phyloP scores from a whole-genome alignment of 1,140 invertebrate species.

The Rhyzopertha dominica region DNA sequence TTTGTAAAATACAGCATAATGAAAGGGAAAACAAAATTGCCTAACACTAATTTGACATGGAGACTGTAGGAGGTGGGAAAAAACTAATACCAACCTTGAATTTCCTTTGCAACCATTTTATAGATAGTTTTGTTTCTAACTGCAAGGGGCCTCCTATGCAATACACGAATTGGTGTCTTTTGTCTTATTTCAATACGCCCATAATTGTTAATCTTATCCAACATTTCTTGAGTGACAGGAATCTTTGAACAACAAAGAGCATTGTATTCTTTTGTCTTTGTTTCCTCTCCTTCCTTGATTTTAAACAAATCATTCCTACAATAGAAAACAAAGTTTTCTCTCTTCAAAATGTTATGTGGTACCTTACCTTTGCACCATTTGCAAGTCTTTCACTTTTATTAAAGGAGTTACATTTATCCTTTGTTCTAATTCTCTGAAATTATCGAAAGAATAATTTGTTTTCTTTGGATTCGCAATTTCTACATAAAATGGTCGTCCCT shows the following conservation, averaged over 20 bases:
- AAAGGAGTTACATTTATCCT: constrained; percentile 58
- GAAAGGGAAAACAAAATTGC: too few species aligned
- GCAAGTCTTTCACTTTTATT: constrained; percentile 62
- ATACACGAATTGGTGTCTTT: constrained; percentile 77
- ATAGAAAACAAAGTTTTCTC: too few species aligned
- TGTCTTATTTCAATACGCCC: constrained; percentile 58
- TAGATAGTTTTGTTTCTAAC: constrained; percentile 60
- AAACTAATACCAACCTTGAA: too few species aligned
- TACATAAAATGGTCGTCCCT: constrained; percentile 79
- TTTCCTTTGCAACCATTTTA: constrained; percentile 50
- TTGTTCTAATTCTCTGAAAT: constrained; percentile 53
- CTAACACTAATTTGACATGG: too few species aligned
- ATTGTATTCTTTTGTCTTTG: constrained; percentile 78
- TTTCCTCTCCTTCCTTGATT: constrained; percentile 82
- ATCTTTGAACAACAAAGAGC: constrained; percentile 64
- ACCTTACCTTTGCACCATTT: constrained; percentile 57
- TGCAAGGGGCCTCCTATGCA: constrained; percentile 73
- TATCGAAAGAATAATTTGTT: constrained; percentile 50
- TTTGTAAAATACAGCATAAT: too few species aligned
- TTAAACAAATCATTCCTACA: constrained; percentile 61
- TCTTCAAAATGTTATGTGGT: constrained; percentile 1
- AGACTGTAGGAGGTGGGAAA: too few species aligned
- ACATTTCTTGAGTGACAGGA: constrained; percentile 48
- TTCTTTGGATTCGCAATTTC: constrained; percentile 69
- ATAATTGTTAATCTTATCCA: constrained; percentile 53